Conservation (phyloP, 2,797 vertebrate genomes). For the Scolopax bukidnonensis region DNA sequence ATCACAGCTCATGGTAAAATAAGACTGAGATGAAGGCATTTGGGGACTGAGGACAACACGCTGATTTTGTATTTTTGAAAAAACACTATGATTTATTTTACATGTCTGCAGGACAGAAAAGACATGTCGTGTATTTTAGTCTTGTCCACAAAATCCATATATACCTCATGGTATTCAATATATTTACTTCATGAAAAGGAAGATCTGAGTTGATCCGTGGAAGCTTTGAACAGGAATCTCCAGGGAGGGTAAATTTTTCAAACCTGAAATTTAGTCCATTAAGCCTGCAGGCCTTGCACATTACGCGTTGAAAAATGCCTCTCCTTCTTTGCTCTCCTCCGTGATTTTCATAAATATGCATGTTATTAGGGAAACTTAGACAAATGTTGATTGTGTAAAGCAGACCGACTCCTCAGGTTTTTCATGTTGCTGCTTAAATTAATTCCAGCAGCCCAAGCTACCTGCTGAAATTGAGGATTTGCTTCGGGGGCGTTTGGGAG, state of each 20-base stretch:
- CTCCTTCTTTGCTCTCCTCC: constrained; percentile 7
- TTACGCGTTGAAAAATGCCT: neutral
- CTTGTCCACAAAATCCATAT: neutral
- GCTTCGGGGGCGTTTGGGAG: rapidly evolving
- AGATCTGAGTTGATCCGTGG: neutral
- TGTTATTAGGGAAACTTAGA: neutral
- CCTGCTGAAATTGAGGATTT: neutral
- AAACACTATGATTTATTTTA: neutral
- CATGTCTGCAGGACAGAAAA: neutral
- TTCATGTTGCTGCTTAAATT: constrained; percentile 9
- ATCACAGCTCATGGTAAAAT: neutral
- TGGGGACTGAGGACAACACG: neutral
- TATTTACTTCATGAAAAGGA: constrained; percentile 21
- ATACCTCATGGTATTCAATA: neutral
- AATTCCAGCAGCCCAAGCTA: neutral
- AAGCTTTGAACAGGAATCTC: constrained; percentile 22
- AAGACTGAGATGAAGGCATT: neutral
- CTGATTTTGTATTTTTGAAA: neutral
- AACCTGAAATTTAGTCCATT: constrained; percentile 35
- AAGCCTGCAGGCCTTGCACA: constrained; percentile 12
- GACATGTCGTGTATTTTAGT: neutral
- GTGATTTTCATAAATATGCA: constrained; percentile 20
- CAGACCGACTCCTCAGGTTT: neutral
- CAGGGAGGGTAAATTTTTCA: constrained; percentile 33
- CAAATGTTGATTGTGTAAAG: constrained; percentile 31